Base-by-base conservation (phyloP, 2,113 vertebrate genomes). In the Bujurquina vittata region DNA sequence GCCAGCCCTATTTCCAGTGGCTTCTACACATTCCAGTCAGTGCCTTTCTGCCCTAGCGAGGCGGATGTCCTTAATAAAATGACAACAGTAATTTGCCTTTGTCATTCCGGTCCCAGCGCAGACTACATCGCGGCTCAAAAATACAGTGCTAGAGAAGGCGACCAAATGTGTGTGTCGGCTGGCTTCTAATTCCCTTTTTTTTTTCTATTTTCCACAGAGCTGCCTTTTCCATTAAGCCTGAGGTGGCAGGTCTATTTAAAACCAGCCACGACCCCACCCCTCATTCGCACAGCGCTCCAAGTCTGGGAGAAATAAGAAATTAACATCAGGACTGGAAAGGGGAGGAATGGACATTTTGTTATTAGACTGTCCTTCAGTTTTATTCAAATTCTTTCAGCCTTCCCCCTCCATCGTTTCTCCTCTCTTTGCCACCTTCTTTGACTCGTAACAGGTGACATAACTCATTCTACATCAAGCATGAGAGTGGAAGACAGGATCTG, bases 31-130 rank as follows among this genome's bases (percentile, higher is more conserved):
- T 97, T 98, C 97, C 96, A 97, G 95, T 96, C 97, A 93, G 96
- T 95, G 96, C 95, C 84, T 89, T 88, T 86, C 88, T 88, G 94
- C 86, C 87, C 97, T 96, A 97, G 97, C 96, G 96, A 97, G 97
- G 97, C 95, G 96, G 97, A 98, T 97, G 96, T 96, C 96, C 97
- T 98, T 99, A 99, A 99, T 99, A 98, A 98, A 99, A 98, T 98
- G 97, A 99, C 98, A 99, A 97, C 96, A 97, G 97, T 97, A 97
- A 99, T 99, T 99, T 99, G 96, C 97, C 96, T 99, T 98, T 99
- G 97, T 98, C 97, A 98, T 97, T 97, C 97, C 94, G 96, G 96
- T 92, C 91, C 96, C 95, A 95, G 96, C 96, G 95, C 95, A 93
- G 94, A 96, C 96, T 97, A 90, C 93, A 75, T 92, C 95, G 96